These are phyloP conservation scores for Chelon auratus DNA, from an alignment of 2,797 vertebrate species.

Conservation along the genomic window DNA sequence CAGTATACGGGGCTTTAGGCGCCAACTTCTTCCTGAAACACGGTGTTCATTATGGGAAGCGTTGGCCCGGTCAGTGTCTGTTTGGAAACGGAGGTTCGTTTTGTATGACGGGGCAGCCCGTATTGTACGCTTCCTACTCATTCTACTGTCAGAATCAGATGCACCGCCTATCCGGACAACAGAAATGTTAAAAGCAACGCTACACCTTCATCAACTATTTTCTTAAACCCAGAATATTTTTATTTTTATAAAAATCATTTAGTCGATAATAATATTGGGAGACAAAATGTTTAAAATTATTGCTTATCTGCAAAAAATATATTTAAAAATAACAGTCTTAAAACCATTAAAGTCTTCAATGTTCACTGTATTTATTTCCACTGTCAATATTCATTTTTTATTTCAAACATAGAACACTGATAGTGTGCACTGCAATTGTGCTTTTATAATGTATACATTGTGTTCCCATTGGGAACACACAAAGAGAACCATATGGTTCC, in stretches of 20 bases:
- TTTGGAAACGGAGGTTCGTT: conserved; percentile 36
- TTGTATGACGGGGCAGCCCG: conserved; percentile 45
- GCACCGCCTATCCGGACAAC: conserved; percentile 27
- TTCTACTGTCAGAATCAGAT: background rate
- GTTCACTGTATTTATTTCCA: background rate
- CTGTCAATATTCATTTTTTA: too few relatives aligned
- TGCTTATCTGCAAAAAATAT: too few relatives aligned
- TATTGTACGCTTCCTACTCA: rapidly evolving
- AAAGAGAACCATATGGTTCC: background rate
- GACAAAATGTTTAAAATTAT: too few relatives aligned
- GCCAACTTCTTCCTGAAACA: conserved; percentile 86
- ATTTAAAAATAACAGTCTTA: background rate
- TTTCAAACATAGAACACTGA: background rate
- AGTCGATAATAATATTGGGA: background rate
- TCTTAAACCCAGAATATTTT: background rate
- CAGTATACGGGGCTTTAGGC: conserved; percentile 64
- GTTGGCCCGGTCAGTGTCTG: conserved; percentile 18
- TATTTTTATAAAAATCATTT: background rate
- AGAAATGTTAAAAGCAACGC: background rate
- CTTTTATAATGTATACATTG: background rate
- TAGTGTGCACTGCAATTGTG: too few relatives aligned
- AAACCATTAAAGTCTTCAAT: too few relatives aligned
- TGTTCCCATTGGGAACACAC: background rate
- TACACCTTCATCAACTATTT: background rate
- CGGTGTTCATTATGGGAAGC: conserved; percentile 41